Conservation (phyloP, 2,888 invertebrate genomes). For the Cenopis cana region DNA sequence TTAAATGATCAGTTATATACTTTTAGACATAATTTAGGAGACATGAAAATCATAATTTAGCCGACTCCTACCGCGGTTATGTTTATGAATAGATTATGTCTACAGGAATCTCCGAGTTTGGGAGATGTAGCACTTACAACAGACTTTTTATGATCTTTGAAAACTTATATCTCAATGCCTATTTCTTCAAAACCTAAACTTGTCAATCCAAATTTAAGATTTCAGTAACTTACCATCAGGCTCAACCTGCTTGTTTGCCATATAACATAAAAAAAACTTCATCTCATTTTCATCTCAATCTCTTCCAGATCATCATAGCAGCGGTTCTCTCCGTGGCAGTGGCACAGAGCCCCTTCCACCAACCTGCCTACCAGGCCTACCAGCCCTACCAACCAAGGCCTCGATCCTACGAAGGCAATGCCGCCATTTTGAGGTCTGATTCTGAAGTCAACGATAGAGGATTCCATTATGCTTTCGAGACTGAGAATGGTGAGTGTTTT, state of each 20-base stretch:
- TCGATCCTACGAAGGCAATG: conserved; percentile 62
- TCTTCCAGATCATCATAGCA: conserved; percentile 68
- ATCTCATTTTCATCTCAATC: not conserved
- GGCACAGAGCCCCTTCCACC: conserved; percentile 61
- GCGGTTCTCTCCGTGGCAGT: conserved; percentile 66
- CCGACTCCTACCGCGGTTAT: too few relatives aligned
- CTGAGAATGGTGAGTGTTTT: conserved; percentile 83
- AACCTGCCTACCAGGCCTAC: conserved; percentile 47
- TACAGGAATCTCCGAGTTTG: too few relatives aligned
- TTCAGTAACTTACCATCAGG: too few relatives aligned
- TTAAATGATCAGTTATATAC: too few relatives aligned
- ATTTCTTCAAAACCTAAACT: not conserved
- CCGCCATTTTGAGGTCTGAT: conserved; percentile 70
- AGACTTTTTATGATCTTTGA: too few relatives aligned
- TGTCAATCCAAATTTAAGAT: not conserved
- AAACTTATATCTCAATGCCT: too few relatives aligned
- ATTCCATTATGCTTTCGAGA: conserved; percentile 84
- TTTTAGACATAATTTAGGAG: too few relatives aligned
- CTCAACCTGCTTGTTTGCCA: too few relatives aligned
- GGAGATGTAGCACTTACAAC: too few relatives aligned
- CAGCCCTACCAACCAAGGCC: conserved; percentile 59
- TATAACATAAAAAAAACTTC: not conserved
- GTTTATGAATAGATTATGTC: too few relatives aligned
- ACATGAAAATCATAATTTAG: too few relatives aligned
- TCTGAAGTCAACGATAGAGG: conserved; percentile 72